A percentile compares a stretch with the other conserved stretches of the same genome.
Conservation (phyloP, 2,113 vertebrate species). For the Tyrannus savana region DNA sequence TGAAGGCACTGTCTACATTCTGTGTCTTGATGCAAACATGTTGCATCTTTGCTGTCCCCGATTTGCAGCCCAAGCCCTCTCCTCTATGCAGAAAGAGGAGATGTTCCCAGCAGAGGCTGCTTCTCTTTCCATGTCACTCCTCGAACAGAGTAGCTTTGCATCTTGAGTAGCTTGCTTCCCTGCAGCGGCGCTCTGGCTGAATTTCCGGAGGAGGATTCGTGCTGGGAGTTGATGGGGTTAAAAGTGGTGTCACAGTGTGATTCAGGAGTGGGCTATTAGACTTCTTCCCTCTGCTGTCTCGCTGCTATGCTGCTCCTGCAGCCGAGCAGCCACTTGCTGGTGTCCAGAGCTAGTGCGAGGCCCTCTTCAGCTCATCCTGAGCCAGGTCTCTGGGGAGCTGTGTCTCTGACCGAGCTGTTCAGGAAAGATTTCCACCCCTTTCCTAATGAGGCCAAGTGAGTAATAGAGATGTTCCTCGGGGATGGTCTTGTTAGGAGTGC, state of each 20-base stretch:
- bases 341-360: not conserved
- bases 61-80: not conserved
- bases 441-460: not conserved
- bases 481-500: not conserved
- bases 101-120: not conserved
- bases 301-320: not conserved
- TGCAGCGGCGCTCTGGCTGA: rapidly evolving
- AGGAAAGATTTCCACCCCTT: slow-evolving; percentile 43
- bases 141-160: not conserved
- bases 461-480: slow-evolving; percentile 35
- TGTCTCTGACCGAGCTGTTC: not conserved
- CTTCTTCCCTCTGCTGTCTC: not conserved
- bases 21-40: not conserved
- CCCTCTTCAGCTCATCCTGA: not conserved
- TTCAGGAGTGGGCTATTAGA: not conserved
- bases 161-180: not conserved
- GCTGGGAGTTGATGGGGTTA: not conserved
- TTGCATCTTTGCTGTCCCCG: not conserved
- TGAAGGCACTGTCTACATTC: rapidly evolving
- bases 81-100: not conserved
- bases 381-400: not conserved
- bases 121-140: not conserved
- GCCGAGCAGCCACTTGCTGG: not conserved
- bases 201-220: not conserved
- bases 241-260: not conserved